phyloP scores from a whole-genome alignment of 2,888 invertebrate genomes.

The Prosopocoilus inquinatus region DNA sequence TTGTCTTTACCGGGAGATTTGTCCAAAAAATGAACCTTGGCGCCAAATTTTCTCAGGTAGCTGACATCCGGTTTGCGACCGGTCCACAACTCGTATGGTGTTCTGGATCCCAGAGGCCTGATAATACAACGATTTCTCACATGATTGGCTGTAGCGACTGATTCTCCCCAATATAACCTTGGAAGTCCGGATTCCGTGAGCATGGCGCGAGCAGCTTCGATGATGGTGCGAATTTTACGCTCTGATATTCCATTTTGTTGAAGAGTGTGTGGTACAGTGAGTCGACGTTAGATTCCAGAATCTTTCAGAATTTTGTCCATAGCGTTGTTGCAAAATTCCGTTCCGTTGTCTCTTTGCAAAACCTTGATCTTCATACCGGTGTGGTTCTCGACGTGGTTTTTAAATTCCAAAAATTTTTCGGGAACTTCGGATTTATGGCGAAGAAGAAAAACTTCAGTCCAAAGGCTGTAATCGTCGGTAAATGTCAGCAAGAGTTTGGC shows the following conservation, averaged over 20 bases:
- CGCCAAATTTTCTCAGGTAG: no score
- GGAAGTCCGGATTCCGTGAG: background rate
- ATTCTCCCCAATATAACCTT: background rate
- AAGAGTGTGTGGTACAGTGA: background rate
- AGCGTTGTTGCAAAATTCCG: background rate
- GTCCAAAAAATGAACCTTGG: no score
- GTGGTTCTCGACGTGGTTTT: background rate
- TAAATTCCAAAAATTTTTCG: background rate
- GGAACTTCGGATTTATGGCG: background rate
- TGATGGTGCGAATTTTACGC: background rate
- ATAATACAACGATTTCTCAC: background rate
- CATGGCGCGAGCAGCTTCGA: background rate
- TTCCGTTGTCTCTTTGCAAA: background rate
- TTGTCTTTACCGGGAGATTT: no score
- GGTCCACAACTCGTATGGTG: background rate
- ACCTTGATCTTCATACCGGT: background rate
- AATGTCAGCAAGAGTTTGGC: background rate
- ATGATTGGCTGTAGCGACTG: background rate
- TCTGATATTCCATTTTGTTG: background rate
- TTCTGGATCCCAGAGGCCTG: background rate
- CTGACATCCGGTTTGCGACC: no score
- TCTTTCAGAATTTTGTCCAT: background rate
- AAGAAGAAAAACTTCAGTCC: background rate
- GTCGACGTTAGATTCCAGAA: background rate
- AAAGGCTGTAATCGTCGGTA: background rate